phyloP scores from a whole-genome alignment of 2,797 vertebrate genomes.

The Masticophis lateralis region DNA sequence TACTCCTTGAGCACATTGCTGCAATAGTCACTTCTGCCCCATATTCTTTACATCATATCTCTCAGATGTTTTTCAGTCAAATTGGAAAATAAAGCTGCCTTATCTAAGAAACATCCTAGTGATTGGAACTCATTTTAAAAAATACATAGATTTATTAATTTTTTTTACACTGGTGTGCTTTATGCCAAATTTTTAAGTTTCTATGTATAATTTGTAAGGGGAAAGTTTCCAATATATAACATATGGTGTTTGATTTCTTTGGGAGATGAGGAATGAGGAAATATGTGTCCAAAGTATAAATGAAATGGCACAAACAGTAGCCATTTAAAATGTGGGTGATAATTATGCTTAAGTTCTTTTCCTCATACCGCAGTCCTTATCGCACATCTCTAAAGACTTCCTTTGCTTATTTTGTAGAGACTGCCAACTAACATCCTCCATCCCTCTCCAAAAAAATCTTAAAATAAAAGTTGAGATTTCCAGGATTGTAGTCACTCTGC shows the following conservation, averaged over 20 bases:
- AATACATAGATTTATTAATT: background rate
- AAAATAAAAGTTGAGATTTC: background rate
- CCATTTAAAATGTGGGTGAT: background rate
- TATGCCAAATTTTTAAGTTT: background rate
- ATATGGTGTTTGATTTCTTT: background rate
- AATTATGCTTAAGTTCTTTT: background rate
- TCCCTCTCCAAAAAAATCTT: background rate
- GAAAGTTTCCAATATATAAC: background rate
- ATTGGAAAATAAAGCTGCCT: background rate
- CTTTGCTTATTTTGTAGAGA: background rate
- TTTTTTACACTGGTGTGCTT: background rate
- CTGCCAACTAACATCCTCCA: background rate
- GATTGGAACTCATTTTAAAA: background rate
- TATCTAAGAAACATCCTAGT: conserved; percentile 12
- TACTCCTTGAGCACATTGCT: conserved; percentile 13
- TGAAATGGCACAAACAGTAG: background rate
- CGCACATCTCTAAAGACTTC: background rate
- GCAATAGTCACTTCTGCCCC: background rate
- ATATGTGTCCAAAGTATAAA: background rate
- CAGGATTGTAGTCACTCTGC: background rate
- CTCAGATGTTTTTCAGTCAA: background rate
- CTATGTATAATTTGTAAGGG: background rate
- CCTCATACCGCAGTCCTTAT: background rate
- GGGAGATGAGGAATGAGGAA: background rate
- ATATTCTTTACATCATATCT: conserved; percentile 32